Evolutionary conservation across 2,888 invertebrate genomes (phyloP).

Genomic region (Phortica okadai): DNA sequence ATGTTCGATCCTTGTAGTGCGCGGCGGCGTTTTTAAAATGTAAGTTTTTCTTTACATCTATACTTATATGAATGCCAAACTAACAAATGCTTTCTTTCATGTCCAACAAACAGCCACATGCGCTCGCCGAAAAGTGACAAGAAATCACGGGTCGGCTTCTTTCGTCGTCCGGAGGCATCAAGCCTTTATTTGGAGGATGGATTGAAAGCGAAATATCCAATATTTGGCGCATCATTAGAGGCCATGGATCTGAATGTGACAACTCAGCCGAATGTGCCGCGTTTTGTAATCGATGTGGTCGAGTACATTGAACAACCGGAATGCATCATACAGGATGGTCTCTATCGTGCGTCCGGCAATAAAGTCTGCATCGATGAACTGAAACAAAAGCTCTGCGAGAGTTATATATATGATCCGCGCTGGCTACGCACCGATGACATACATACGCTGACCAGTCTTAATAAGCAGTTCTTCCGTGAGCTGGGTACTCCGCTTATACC

Average conservation of each 20-base stretch:
- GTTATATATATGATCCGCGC: constrained; percentile 71
- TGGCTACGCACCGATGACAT: constrained; percentile 80
- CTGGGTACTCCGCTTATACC: constrained; percentile 93
- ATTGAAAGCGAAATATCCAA: constrained; percentile 68
- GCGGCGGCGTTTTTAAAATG: constrained; percentile 68
- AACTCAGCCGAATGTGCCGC: constrained; percentile 82
- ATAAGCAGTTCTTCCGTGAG: constrained; percentile 97
- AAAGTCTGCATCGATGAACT: constrained; percentile 75
- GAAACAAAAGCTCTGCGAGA: constrained; percentile 72
- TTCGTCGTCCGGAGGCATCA: constrained; percentile 66
- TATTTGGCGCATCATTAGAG: constrained; percentile 71
- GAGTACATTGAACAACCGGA: constrained; percentile 88
- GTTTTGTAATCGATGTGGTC: constrained; percentile 89
- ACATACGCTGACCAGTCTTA: constrained; percentile 93
- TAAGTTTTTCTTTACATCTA: constrained; percentile 51
- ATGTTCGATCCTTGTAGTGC: constrained; percentile 49
- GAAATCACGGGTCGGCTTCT: constrained; percentile 60
- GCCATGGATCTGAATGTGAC: constrained; percentile 76
- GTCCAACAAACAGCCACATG: constrained; percentile 57
- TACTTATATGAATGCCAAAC: background rate
- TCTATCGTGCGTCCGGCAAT: constrained; percentile 95
- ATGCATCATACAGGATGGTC: constrained; percentile 88
- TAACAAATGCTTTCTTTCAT: background rate
- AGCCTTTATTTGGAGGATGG: constrained; percentile 73
- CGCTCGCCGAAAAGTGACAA: constrained; percentile 73